phyloP scores from a whole-genome alignment of 2,888 invertebrate genomes.

The Trachelus tabidus region DNA sequence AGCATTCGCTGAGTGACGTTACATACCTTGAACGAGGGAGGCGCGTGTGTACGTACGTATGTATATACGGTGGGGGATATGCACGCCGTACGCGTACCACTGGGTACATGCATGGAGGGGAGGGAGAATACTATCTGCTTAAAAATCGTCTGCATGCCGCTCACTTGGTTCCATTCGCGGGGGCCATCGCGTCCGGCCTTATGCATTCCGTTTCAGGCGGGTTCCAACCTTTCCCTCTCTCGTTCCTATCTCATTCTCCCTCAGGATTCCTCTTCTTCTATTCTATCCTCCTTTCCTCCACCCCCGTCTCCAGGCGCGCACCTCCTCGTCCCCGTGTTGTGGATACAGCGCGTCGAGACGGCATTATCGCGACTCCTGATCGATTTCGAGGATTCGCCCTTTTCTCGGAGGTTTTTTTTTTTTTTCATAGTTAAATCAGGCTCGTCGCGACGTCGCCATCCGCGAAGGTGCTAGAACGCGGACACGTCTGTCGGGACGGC shows the following conservation, averaged over 20 bases:
- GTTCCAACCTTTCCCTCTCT: conserved; percentile 1
- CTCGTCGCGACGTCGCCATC: not conserved
- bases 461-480: not conserved
- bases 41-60: not conserved
- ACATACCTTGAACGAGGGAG: not conserved
- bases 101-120: not conserved
- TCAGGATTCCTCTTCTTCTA: not conserved
- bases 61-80: conserved; percentile 14
- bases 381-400: not conserved
- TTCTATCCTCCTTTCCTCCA: not conserved
- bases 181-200: conserved; percentile 40
- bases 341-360: not conserved
- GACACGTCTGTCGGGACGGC: not conserved
- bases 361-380: not conserved
- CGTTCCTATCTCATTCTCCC: conserved; percentile 5
- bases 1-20: not conserved
- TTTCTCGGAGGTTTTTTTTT: not conserved
- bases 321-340: not conserved
- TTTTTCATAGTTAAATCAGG: not conserved
- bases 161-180: conserved; percentile 51
- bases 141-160: conserved; percentile 48
- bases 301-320: not conserved
- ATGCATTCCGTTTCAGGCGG: conserved; percentile 29
- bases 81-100: not conserved
- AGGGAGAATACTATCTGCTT: conserved; percentile 40